Percentiles rank a stretch among this genome's conserved stretches.
Conservation (phyloP, 2,797 vertebrate genomes). For the Chiroxiphia lanceolata region DNA sequence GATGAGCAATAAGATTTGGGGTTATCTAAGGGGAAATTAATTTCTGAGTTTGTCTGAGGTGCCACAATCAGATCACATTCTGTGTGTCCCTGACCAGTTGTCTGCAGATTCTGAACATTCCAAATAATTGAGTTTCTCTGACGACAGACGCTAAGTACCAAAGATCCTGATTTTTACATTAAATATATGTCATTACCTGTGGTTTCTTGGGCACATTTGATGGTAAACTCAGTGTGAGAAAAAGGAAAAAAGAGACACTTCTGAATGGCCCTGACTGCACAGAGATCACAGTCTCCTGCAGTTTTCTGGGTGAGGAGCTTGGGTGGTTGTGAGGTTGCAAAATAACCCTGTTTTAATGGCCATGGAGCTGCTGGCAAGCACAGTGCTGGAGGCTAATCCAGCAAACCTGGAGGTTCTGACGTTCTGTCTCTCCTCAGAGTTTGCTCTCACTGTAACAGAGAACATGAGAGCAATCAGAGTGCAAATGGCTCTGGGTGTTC, state of each 20-base stretch:
- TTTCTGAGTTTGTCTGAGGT: background rate
- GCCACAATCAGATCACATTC: background rate
- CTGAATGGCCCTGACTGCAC: background rate
- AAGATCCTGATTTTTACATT: background rate
- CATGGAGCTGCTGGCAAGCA: background rate
- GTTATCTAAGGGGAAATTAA: background rate
- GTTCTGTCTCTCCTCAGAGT: rapidly evolving
- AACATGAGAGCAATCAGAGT: background rate
- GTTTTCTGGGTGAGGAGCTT: background rate
- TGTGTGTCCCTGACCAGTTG: background rate
- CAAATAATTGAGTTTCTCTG: background rate
- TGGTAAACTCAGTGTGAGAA: background rate
- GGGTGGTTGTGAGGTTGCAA: background rate
- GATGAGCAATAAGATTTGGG: background rate
- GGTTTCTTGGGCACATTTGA: background rate
- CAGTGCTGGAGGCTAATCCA: background rate
- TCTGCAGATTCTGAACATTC: background rate
- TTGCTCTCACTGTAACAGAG: background rate
- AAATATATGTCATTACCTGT: background rate
- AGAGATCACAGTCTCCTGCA: background rate
- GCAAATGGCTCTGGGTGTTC: background rate
- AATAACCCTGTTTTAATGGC: background rate
- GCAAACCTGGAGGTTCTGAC: background rate
- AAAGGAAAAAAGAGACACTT: background rate
- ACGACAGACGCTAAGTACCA: background rate